Base-by-base conservation (phyloP, 2,888 invertebrate genomes). In the Nasonia oneida region DNA sequence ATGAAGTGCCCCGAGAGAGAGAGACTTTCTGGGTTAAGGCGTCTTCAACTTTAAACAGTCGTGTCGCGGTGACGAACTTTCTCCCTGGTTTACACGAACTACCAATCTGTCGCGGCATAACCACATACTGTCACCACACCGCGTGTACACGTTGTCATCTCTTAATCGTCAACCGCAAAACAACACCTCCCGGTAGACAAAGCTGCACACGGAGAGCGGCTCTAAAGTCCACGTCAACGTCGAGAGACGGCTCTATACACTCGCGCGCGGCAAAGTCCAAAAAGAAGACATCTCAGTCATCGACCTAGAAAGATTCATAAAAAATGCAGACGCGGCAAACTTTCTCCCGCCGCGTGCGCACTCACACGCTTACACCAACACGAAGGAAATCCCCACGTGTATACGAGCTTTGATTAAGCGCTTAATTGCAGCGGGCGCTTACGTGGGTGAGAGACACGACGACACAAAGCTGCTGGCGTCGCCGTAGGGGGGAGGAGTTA, bases 41-140 rank as follows among this genome's bases (percentile, higher is more conserved):
- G 77, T 83, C 71, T 78, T 78, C 61, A 83, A 78, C 61, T 79
- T 75, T 64, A 71, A 84, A 70, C 50, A 80, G 75, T 80, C 80
- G 75, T 84, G 70, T 61, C n/a, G 33, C 1, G 67, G 6, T 57
- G 23, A 84, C 6, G 8, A 47, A 10, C 12, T 47, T 47, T 10
- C 29, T 29, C 1, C 8, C 42, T 6, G 8, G 12, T 12, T 10
- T 8, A 47, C 12, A 10, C 47, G 12, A 47, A 10, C 47, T 47
- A 12, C 12, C 10, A 47, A 47, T 12, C 2, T 12, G 10, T 10
- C 47, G 10, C 47, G 47, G 47, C 10, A 42, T 42, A 10, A 10
- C 10, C 42, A 10, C 42, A 39, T 42, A 42, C 42, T 39, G 39
- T 39, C 42, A 42, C 8, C 42, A 39, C 42, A 39, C 42, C 29